Conservation (phyloP, 2,797 vertebrate species). For the Chaenodraco wilsoni region DNA sequence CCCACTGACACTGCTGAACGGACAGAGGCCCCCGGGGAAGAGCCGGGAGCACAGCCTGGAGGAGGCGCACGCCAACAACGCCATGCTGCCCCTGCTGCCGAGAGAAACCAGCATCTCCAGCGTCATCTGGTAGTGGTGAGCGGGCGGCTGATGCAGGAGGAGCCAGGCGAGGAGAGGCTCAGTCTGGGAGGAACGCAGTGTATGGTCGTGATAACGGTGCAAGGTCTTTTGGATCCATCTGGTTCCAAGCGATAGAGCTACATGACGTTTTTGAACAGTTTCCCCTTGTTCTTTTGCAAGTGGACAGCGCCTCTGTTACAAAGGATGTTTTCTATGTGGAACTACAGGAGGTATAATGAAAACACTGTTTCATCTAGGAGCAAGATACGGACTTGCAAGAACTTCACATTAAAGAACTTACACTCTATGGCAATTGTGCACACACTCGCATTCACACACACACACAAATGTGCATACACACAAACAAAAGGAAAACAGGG, state of each 20-base stretch:
- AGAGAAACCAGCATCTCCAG: conserved; percentile 99
- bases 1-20: conserved; percentile 98
- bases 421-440: conserved; percentile 66
- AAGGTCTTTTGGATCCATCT: conserved; percentile 36
- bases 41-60: conserved; percentile 95
- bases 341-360: conserved; percentile 50
- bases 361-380: conserved; percentile 56
- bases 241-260: conserved; percentile 30
- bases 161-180: conserved; percentile 27
- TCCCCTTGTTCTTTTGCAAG: conserved; percentile 74
- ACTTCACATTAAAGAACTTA: conserved; percentile 68
- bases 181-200: conserved; percentile 29
- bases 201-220: background rate
- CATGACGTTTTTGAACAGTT: conserved; percentile 77
- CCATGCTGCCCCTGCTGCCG: conserved; percentile 96
- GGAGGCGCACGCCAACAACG: conserved; percentile 97
- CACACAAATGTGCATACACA: conserved; percentile 67
- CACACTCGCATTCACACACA: conserved; percentile 46
- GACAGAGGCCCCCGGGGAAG: conserved; percentile 95
- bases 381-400: conserved; percentile 63
- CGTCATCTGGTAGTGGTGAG: conserved; percentile 92
- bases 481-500: conserved; percentile 95
- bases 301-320: conserved; percentile 82
- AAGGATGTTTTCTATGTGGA: conserved; percentile 64
- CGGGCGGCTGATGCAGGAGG: conserved; percentile 20